Evolutionary conservation across 1,140 invertebrate genomes (phyloP), one percentile per base, ranked within the genome.

Genomic region (Sycophaga agraensis): DNA sequence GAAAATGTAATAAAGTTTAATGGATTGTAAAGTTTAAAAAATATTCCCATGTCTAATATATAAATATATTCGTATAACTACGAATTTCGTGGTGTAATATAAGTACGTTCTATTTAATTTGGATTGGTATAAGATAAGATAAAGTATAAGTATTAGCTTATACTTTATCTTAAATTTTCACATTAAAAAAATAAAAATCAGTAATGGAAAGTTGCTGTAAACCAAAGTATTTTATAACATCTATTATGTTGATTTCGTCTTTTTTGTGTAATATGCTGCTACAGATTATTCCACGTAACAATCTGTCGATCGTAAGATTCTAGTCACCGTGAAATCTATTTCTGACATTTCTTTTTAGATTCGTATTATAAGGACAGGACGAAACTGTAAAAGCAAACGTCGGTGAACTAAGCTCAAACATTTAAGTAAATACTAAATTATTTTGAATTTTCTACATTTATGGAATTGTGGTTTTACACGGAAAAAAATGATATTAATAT

Each of bases 221-320:
- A 73, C 75, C 75, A 77, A 77, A 77, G 75, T 69, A 46, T 51
- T 66, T 67, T 67, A 46, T 65, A 62, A 67, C 71, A 48, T 70
- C 56, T 70, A 68, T 64, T 69, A 59, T 42, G 43, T 64, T 54
- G 28, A 63, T 63, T 67, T 63, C 37, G 48, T 62, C 56, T 40
- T 63, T 58, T 65, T 64, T 67, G 49, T 70, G 48, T 65, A 64
- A 66, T 68, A 54, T 51, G 69, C 66, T 69, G 63, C 64, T 65
- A 63, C 63, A 66, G 57, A 70, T 69, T 68, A 70, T 73, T 70
- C 61, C 68, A 73, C 63, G 60, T 71, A 71, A 68, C 68, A 68
- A 73, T 73, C 65, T 73, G 71, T 72, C 69, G 72, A 73, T 66
- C 73, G 72, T 75, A 75, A 76, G 67, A 75, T 73, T 78, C 76